Conservation (phyloP, 2,888 invertebrate species). For the Hydropsyche betteni region DNA sequence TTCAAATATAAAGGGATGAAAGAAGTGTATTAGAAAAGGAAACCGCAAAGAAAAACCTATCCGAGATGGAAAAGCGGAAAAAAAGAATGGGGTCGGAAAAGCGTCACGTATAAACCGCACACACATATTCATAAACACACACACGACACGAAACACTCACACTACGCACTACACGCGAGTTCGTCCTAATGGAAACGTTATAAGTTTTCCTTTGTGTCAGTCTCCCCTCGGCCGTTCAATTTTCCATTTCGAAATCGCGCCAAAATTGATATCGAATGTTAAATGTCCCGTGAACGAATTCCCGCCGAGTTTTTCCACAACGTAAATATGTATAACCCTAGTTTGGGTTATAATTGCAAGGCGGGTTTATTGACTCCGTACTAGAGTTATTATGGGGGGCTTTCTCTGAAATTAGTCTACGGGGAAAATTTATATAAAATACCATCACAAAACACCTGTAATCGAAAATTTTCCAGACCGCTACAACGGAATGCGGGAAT, state of each 20-base stretch:
- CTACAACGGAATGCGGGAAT: no score
- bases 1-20: conserved; percentile 20
- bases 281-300: conserved; percentile 39
- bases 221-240: conserved; percentile 26
- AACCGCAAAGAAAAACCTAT: conserved; percentile 24
- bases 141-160: no score
- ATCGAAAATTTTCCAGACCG: no score
- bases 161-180: conserved; percentile 6
- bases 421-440: background rate
- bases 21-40: conserved; percentile 23
- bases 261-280: conserved; percentile 51
- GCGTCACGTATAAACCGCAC: background rate
- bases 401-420: conserved; percentile 10
- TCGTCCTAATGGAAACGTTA: conserved; percentile 37
- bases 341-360: background rate
- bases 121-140: background rate
- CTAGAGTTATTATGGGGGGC: conserved; percentile 1
- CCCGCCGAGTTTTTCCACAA: no score
- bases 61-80: conserved; percentile 7
- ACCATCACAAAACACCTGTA: no score
- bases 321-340: background rate
- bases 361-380: background rate
- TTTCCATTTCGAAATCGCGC: conserved; percentile 38
- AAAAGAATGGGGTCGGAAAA: background rate
- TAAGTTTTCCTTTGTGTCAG: conserved; percentile 41